Evolutionary conservation across 2,797 vertebrate species (phyloP).

Genomic region (Acipenser transmontanus): DNA sequence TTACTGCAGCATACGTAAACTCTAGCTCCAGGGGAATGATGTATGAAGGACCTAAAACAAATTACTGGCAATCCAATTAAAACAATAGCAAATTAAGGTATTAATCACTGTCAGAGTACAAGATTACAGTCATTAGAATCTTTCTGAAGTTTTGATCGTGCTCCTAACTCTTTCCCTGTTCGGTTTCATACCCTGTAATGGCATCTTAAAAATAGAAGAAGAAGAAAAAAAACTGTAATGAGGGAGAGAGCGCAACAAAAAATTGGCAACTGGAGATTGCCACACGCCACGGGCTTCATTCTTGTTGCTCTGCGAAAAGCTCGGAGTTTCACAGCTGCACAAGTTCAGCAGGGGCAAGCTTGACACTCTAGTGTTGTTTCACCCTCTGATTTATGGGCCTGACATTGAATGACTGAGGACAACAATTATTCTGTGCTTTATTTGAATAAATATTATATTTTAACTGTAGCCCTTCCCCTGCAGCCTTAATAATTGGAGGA

Average conservation of each 20-base stretch:
- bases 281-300: slow-evolving; percentile 26
- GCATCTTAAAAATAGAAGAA: background rate
- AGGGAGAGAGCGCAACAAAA: slow-evolving; percentile 24
- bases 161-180: slow-evolving; percentile 30
- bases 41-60: slow-evolving; percentile 52
- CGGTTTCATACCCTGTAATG: slow-evolving; percentile 18
- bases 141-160: slow-evolving; percentile 40
- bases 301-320: slow-evolving; percentile 24
- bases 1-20: background rate
- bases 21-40: slow-evolving; percentile 30
- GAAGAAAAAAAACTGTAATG: slow-evolving; percentile 14
- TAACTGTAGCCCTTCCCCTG: background rate
- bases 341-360: slow-evolving; percentile 25
- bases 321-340: slow-evolving; percentile 28
- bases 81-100: slow-evolving; percentile 70
- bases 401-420: slow-evolving; percentile 25
- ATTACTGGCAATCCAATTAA: slow-evolving; percentile 70
- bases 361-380: slow-evolving; percentile 25
- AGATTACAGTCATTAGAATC: slow-evolving; percentile 64
- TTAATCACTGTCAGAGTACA: slow-evolving; percentile 67
- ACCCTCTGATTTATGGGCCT: slow-evolving; percentile 28
- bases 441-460: slow-evolving; percentile 6
- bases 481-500: too few relatives aligned
- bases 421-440: slow-evolving; percentile 12
- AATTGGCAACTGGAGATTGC: slow-evolving; percentile 25